Base-by-base conservation (phyloP, 2,797 vertebrate genomes). In the Buceros bicornis region DNA sequence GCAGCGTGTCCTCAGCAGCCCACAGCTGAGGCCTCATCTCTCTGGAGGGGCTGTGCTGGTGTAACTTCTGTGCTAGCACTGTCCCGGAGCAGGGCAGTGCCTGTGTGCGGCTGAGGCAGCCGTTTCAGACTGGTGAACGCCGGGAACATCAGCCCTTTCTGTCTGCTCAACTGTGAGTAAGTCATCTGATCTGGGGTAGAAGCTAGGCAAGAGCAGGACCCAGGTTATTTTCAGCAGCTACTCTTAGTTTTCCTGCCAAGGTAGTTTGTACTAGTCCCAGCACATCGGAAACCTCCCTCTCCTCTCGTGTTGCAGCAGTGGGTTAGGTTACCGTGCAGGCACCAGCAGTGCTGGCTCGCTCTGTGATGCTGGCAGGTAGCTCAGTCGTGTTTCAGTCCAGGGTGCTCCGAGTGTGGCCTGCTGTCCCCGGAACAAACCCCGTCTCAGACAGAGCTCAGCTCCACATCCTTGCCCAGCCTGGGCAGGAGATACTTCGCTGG, bases 121-220 rank as follows among this genome's bases (percentile, higher is more conserved):
- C 40, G 1, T 87, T 84, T 35, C 1, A 14, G 62, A 60, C 71
- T 89, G 70, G 53, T 70, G 66, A 85, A 25, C 24, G 0, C 64
- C 2, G 2, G 56, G 81, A 93, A 19, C 81, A 45, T 80, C 87
- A 50, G 50, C 60, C 60, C 25, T 37, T 76, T 89, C 92, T 95
- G 60, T 81, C 82, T 77, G 69, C 65, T 89, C 48, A 89, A 45
- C 93, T 95, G 92, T 86, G 93, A 92, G 89, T 93, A 94, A 96
- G 96, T 93, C 82, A 96, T 94, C 61, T 73, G 92, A 96, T 93
- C 95, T 1, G 22, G 50, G 82, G 67, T 82, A 53, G 53, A 71
- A 72, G 78, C 57, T 70, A 87, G 77, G 80, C 6, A 28, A 90
- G 79, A 86, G 89, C 85, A 93, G 71, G 86, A 82, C 47, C 90